Evolutionary conservation across 2,797 vertebrate species (phyloP).

Genomic region (Cossypha polioptera): DNA sequence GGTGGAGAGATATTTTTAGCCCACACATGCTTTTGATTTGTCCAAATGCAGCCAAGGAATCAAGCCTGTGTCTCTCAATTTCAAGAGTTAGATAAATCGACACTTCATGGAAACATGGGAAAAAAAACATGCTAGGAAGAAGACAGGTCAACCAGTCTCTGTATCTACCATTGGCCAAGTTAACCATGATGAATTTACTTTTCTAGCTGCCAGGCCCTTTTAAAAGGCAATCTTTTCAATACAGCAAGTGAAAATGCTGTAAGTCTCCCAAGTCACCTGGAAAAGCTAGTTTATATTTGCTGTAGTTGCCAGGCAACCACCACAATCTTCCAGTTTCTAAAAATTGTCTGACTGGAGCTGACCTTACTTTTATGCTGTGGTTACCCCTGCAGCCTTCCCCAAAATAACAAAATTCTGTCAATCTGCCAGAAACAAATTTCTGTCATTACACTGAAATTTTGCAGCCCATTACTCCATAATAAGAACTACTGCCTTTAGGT

Average conservation of each 20-base stretch:
- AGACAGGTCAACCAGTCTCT: not conserved
- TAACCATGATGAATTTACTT: not conserved
- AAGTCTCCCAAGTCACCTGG: slow-evolving; percentile 35
- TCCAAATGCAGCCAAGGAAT: not conserved
- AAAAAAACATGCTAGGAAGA: not conserved
- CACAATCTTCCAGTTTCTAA: slow-evolving; percentile 50
- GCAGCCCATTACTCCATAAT: slow-evolving; percentile 60
- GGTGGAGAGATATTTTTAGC: not conserved
- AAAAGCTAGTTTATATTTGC: slow-evolving; percentile 10
- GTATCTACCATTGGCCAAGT: not conserved
- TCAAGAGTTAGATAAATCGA: not conserved
- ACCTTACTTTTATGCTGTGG: slow-evolving; percentile 51
- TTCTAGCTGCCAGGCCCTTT: not conserved
- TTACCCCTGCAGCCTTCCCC: slow-evolving; percentile 46
- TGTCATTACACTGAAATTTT: slow-evolving; percentile 62
- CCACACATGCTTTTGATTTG: not conserved
- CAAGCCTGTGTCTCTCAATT: not conserved
- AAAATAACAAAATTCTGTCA: slow-evolving; percentile 65
- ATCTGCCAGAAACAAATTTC: slow-evolving; percentile 63
- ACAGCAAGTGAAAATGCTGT: not conserved
- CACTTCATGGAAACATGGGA: not conserved
- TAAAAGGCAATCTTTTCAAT: not conserved
- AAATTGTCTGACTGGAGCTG: slow-evolving; percentile 56
- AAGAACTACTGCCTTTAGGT: slow-evolving; percentile 37
- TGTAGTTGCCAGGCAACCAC: slow-evolving; percentile 49